Evolutionary conservation across 30 jellyfish, hydroid and myxozoan species (phyloP).

Genomic region (Cassiopea andromeda): DNA sequence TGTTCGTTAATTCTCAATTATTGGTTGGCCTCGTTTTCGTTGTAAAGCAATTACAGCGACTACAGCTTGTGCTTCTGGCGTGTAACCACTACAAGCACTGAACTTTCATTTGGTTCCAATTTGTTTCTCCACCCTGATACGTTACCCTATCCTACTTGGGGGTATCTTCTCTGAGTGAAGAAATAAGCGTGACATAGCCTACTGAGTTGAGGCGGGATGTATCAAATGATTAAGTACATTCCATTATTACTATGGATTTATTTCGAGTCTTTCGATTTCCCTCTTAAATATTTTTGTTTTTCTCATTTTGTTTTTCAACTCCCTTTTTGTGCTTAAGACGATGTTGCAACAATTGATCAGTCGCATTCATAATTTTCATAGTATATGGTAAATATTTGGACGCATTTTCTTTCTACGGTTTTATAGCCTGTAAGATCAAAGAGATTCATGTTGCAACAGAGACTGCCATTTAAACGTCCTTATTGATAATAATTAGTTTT

Average conservation of each 20-base stretch:
- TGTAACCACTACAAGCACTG: neutral
- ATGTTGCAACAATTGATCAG: neutral
- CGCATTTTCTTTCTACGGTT: neutral
- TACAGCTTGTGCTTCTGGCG: no score
- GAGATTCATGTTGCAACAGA: neutral
- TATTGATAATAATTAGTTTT: neutral
- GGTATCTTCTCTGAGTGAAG: no score
- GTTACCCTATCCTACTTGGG: no score
- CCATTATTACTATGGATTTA: neutral
- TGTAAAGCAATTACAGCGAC: no score
- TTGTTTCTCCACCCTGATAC: no score
- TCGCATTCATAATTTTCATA: neutral
- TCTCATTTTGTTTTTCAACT: neutral
- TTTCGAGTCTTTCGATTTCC: no score
- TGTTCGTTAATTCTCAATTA: no score
- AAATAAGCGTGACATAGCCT: neutral
- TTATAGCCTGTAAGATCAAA: neutral
- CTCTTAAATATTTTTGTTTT: no score
- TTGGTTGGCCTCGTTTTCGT: no score
- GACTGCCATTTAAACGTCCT: neutral
- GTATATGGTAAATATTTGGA: neutral
- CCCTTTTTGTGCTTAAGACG: neutral
- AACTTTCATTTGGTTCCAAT: neutral
- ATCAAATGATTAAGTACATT: neutral
- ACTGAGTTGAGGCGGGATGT: neutral